A percentile compares a stretch with the other conserved stretches of the same genome.
phyloP scores from a whole-genome alignment of 2,888 invertebrate genomes.

The Dasysyrphus albostriatus region DNA sequence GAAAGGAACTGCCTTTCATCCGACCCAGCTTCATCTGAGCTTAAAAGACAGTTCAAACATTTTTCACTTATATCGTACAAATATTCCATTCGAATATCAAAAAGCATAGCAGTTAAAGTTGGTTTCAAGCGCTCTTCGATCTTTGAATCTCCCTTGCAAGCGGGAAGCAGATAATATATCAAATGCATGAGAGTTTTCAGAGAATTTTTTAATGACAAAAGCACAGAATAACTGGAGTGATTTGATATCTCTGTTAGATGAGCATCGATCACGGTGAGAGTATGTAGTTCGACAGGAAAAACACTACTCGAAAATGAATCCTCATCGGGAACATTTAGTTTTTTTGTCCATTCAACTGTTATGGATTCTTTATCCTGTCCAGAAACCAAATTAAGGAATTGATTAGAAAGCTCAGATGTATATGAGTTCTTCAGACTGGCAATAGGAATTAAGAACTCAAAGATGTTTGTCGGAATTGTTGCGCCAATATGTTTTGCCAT shows the following conservation, averaged over 20 bases:
- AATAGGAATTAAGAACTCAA: constrained; percentile 82
- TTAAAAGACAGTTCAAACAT: constrained; percentile 85
- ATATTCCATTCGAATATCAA: constrained; percentile 91
- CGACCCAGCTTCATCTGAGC: constrained; percentile 76
- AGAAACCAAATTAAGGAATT: constrained; percentile 81
- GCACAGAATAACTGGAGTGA: constrained; percentile 80
- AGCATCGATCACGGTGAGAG: constrained; percentile 82
- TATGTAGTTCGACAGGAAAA: constrained; percentile 83
- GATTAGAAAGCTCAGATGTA: constrained; percentile 81
- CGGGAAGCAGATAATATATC: constrained; percentile 80
- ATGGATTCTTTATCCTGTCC: constrained; percentile 83
- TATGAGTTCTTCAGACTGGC: constrained; percentile 81
- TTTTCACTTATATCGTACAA: constrained; percentile 87
- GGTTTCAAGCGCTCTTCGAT: constrained; percentile 80
- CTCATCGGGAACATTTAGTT: constrained; percentile 80
- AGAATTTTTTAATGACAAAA: constrained; percentile 82
- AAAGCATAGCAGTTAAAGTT: constrained; percentile 87
- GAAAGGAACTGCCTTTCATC: constrained; percentile 88
- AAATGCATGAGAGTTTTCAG: constrained; percentile 82
- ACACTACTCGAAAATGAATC: constrained; percentile 80
- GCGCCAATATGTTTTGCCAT: constrained; percentile 82
- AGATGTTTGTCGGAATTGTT: constrained; percentile 80
- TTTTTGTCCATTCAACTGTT: constrained; percentile 83
- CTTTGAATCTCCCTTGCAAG: constrained; percentile 77
- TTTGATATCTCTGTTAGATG: constrained; percentile 82